Evolutionary conservation across 2,113 vertebrate genomes (phyloP), one percentile per base, ranked within the genome.

Genomic region (Chunga burmeisteri): DNA sequence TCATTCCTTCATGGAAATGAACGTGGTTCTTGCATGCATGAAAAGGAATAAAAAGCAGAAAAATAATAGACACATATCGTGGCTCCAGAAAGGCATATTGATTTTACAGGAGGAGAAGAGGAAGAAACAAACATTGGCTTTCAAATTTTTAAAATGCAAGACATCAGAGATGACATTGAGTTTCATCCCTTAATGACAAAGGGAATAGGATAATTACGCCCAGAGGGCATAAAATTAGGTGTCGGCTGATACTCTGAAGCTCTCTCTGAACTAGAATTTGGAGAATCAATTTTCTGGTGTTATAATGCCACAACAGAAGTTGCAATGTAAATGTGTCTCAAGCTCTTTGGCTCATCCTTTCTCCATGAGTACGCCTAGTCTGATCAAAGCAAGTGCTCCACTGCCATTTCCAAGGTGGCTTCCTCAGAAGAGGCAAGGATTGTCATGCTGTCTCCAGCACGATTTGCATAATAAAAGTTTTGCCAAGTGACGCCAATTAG

Each of bases 41-140:
- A 89, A 91, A 91, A 86, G 23, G 46, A 94, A 38, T 62, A 42
- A 72, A 89, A 86, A 63, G 38, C 72, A 92, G 52, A 46, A 78
- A 71, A 10, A 3, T 42, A 82, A 55, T 2, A 79, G 40, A 40
- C 0, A 0, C 15, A 49, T 50, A 83, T 0, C 0, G 11, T 21
- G 30, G 9, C 44, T 87, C 32, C 56, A 93, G 61, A 87, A 93
- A 91, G 10, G 34, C 34, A 38, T 50, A 36, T 8, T 74, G 52
- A 89, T 49, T 56, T 44, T 40, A 74, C 44, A 25, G 65, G 59
- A 86, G 1, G 1, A 88, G 49, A 21, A 44, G 44, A 72, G 36
- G 84, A 87, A 84, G 56, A 86, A 96, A 88, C 25, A 80, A 92
- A 71, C 11, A 52, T 13, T 5, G 5, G 13, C 30, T 63, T 83